phyloP scores from a whole-genome alignment of 2,888 invertebrate genomes.

The Luperina testacea region DNA sequence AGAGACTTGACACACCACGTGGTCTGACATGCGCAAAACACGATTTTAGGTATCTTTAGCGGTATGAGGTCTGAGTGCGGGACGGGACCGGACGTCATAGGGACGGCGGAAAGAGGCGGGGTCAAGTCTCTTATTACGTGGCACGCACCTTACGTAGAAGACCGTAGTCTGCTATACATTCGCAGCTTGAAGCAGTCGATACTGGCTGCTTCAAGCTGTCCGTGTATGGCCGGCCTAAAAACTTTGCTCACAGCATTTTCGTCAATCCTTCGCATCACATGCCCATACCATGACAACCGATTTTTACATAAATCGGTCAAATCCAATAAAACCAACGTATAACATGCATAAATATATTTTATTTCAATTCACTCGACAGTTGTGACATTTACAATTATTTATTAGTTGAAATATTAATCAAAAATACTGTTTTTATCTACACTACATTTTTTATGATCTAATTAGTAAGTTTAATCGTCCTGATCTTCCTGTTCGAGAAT shows the following conservation, averaged over 20 bases:
- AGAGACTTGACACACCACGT: too few relatives aligned
- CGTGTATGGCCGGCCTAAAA: too few relatives aligned
- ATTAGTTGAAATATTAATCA: slow-evolving; percentile 64
- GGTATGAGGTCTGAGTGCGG: too few relatives aligned
- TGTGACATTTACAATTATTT: slow-evolving; percentile 78
- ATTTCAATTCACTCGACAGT: slow-evolving; percentile 72
- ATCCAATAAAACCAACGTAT: slow-evolving; percentile 73
- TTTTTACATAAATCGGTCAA: neutral
- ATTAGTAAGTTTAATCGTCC: slow-evolving; percentile 77
- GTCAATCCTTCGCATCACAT: neutral
- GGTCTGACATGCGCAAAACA: too few relatives aligned
- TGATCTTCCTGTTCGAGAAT: slow-evolving; percentile 91
- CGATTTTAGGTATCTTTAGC: too few relatives aligned
- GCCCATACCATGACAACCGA: neutral
- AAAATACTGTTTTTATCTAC: slow-evolving; percentile 80
- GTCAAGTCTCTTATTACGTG: too few relatives aligned
- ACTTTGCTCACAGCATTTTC: neutral
- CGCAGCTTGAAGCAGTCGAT: too few relatives aligned
- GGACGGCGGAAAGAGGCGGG: too few relatives aligned
- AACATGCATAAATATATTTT: slow-evolving; percentile 83
- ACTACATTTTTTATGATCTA: slow-evolving; percentile 66
- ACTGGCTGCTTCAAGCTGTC: too few relatives aligned
- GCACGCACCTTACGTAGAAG: too few relatives aligned
- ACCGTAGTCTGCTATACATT: too few relatives aligned
- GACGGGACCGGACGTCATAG: too few relatives aligned